Evolutionary conservation across 1,140 invertebrate genomes (phyloP), one percentile per base, ranked within the genome.

Genomic region (Drosophila tropicalis): DNA sequence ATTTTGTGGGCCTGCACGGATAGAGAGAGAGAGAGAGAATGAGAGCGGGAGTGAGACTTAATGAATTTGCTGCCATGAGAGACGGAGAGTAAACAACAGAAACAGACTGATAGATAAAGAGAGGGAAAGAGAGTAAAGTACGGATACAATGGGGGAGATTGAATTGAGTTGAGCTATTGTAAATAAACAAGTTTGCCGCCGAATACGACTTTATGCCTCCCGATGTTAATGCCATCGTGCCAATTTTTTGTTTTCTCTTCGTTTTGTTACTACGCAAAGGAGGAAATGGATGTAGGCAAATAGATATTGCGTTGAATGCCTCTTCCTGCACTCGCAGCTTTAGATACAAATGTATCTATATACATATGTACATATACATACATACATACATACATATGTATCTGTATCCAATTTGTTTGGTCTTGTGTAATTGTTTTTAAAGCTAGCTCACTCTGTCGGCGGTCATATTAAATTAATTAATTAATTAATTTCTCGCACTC

Each of bases 401-500:
- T 70, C 65, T 58, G 61, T 55, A 69, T 70, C 60, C 62, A 64
- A 54, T 40, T 66, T 58, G 39, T 64, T 76, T 67, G 39, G 72
- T 69, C 56, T 67, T 70, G 12, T 68, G 62, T 71, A 83, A 84
- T 76, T 73, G 76, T 70, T 72, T 81, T 79, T 76, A 79, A 72
- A 62, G 67, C 66, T 67, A 63, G 68, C 63, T 70, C 56, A 39
- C 67, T 17, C 44, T n/a, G 40, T 39, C 60, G 61, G 68, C 41
- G 29, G 58, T 51, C 61, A 70, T 75, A 81, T 81, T 86, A 71
- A 81, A 76, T 70, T 70, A 81, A 86, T 86, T 86, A 81, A 86
- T 79, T 79, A 41, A 85, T 76, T 86, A n/a, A 57, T 64, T 40
- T 32, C 56, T 55, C 39, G 3, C n/a, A 4, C 34, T 44, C 57